phyloP scores from a whole-genome alignment of 2,888 invertebrate species.

The Mythimna albipuncta region DNA sequence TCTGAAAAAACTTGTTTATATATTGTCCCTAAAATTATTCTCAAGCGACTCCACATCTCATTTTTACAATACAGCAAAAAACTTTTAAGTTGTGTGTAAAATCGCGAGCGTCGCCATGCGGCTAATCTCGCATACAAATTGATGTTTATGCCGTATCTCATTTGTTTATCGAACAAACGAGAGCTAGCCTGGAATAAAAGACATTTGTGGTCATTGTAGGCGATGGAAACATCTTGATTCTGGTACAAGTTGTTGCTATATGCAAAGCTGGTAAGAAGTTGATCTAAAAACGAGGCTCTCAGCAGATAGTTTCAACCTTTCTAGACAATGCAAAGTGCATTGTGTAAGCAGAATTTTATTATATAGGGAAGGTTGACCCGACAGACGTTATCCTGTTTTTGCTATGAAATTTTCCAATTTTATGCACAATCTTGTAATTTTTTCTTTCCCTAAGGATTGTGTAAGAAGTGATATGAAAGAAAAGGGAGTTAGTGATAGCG shows the following conservation, averaged over 20 bases:
- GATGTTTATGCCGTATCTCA: conserved; percentile 67
- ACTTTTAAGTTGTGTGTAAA: conserved; percentile 64
- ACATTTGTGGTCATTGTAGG: conserved; percentile 19
- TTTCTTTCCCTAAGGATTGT: too few species aligned
- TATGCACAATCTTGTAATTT: too few species aligned
- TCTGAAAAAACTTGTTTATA: too few species aligned
- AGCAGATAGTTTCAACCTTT: not conserved
- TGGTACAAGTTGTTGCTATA: not conserved
- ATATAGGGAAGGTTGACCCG: not conserved
- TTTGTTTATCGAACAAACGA: conserved; percentile 52
- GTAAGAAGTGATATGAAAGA: too few species aligned
- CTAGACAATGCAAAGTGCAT: not conserved
- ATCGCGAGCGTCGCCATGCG: conserved; percentile 64
- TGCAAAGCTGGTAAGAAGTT: not conserved
- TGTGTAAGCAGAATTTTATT: not conserved
- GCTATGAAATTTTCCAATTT: too few species aligned
- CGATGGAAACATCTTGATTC: conserved; percentile 38
- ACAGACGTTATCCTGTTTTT: too few species aligned
- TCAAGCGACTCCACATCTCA: conserved; percentile 55
- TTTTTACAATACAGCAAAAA: conserved; percentile 52
- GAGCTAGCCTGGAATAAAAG: conserved; percentile 25
- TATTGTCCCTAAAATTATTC: not conserved
- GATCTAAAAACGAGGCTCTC: not conserved
- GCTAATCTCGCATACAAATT: conserved; percentile 79
- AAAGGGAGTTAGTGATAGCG: too few species aligned